These are phyloP conservation scores for Potamilus streckersoni DNA, from an alignment of 1,140 invertebrate genomes.

Conservation along the genomic window DNA sequence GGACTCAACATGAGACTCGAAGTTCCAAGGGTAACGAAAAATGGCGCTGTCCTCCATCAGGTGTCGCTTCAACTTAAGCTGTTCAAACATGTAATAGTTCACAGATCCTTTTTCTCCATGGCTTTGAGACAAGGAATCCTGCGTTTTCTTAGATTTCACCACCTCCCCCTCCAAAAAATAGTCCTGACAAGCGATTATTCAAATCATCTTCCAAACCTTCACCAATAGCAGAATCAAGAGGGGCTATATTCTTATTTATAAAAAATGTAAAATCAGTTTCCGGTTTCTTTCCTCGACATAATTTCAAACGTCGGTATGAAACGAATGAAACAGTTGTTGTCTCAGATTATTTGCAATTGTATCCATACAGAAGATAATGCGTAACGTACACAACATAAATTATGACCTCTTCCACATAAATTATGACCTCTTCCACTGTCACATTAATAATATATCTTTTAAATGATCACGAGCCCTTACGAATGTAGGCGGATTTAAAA, in stretches of 20 bases:
- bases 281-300: neutral
- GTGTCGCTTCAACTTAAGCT: slow-evolving; percentile 9
- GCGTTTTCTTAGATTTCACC: slow-evolving; percentile 10
- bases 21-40: slow-evolving; percentile 7
- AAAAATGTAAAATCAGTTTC: slow-evolving; percentile 29
- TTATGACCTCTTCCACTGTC: too few relatives aligned
- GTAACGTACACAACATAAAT: too few relatives aligned
- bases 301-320: too few relatives aligned
- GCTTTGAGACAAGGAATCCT: neutral
- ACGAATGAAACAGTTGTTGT: too few relatives aligned
- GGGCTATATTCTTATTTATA: slow-evolving; percentile 29
- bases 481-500: too few relatives aligned
- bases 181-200: slow-evolving; percentile 21
- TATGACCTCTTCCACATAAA: too few relatives aligned
- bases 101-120: slow-evolving; percentile 7
- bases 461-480: too few relatives aligned
- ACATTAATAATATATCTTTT: too few relatives aligned
- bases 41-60: slow-evolving; percentile 3
- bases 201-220: slow-evolving; percentile 23
- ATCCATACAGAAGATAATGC: too few relatives aligned
- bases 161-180: slow-evolving; percentile 19
- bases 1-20: slow-evolving; percentile 22
- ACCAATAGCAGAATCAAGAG: slow-evolving; percentile 26
- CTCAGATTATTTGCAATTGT: too few relatives aligned
- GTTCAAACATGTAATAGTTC: slow-evolving; percentile 28